Evolutionary conservation across 1,140 invertebrate genomes (phyloP).

Genomic region (Apolygus lucorum): DNA sequence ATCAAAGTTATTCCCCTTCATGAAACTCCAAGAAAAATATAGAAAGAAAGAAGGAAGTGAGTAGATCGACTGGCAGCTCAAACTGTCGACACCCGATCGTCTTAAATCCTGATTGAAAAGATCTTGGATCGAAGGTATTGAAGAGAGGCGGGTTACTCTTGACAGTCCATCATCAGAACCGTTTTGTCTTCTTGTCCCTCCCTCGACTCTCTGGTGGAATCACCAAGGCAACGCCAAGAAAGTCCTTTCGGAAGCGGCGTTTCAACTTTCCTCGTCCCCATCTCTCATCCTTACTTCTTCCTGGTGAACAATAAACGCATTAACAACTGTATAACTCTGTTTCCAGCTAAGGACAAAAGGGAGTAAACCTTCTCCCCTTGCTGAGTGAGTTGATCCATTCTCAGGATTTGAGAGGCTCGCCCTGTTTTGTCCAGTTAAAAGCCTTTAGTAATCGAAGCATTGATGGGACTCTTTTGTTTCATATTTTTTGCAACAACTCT

Average conservation of each 20-base stretch:
- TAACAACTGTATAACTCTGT: slow-evolving; percentile 15
- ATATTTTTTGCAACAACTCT: neutral
- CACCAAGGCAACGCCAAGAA: neutral
- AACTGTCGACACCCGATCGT: no score
- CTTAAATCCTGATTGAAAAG: no score
- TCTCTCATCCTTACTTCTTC: neutral
- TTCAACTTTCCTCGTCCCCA: neutral
- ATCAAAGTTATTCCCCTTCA: no score
- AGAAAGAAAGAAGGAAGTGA: no score
- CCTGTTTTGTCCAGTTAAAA: slow-evolving; percentile 14
- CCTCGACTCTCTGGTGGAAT: neutral
- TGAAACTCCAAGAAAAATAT: no score
- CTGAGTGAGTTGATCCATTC: slow-evolving; percentile 1
- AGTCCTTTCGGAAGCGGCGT: neutral
- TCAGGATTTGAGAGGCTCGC: neutral
- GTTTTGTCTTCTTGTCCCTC: neutral
- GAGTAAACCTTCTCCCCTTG: neutral
- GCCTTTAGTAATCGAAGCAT: slow-evolving; percentile 5
- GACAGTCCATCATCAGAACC: neutral
- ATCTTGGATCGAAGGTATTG: no score
- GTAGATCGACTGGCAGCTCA: no score
- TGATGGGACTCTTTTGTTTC: neutral
- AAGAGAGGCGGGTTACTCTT: neutral
- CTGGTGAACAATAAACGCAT: slow-evolving; percentile 11
- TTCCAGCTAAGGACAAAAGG: neutral